Percentiles rank a stretch among this genome's conserved stretches.
Conservation (phyloP, 2,888 invertebrate genomes). For the Luffia ferchaultella region DNA sequence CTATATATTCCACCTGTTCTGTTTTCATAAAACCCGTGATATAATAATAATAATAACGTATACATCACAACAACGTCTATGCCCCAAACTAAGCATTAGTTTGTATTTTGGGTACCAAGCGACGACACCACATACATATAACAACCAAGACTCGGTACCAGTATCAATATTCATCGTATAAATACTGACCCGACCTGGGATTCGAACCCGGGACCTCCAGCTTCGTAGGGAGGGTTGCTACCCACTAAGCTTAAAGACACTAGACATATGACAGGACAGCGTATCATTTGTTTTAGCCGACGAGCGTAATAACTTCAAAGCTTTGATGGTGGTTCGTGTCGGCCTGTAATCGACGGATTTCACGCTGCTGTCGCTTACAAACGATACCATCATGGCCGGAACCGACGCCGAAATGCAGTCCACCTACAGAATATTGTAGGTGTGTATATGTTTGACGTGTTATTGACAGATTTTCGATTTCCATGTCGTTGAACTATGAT, state of each 20-base stretch:
- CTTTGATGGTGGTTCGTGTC: not conserved
- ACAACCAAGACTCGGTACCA: not conserved
- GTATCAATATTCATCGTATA: not conserved
- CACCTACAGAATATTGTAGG: not conserved
- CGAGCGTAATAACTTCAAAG: not conserved
- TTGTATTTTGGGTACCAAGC: not conserved
- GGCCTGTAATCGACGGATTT: not conserved
- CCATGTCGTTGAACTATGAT: not conserved
- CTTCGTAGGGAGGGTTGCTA: not conserved
- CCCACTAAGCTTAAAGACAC: too few relatives aligned
- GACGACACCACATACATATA: too few relatives aligned
- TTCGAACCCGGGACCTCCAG: not conserved
- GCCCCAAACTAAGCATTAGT: not conserved
- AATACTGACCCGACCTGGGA: not conserved
- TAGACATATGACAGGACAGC: not conserved
- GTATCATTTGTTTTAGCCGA: not conserved
- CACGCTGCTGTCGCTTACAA: not conserved
- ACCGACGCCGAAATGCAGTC: not conserved
- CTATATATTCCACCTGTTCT: too few relatives aligned
- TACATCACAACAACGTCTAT: too few relatives aligned
- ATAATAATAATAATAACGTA: too few relatives aligned
- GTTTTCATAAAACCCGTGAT: too few relatives aligned
- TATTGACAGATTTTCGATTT: not conserved
- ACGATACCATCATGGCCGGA: not conserved
- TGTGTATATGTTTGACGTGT: not conserved